phyloP scores from a whole-genome alignment of 1,140 invertebrate genomes.

The Drosophila trapezifrons region DNA sequence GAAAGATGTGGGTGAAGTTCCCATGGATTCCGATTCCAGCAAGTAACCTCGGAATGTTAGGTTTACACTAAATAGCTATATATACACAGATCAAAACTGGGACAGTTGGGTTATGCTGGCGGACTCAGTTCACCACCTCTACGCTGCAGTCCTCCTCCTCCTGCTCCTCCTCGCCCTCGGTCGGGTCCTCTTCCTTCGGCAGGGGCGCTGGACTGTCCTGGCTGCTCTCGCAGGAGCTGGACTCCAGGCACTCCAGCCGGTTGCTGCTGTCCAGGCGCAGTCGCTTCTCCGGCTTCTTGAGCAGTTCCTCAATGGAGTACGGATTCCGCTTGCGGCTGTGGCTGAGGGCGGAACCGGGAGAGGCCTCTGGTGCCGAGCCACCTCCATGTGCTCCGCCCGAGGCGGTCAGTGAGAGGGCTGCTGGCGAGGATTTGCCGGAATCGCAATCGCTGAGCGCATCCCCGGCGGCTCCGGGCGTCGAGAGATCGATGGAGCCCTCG shows the following conservation, averaged over 20 bases:
- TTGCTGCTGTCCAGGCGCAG: conserved; percentile 51
- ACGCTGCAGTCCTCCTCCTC: conserved; percentile 74
- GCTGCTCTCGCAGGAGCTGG: conserved; percentile 64
- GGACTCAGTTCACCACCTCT: conserved; percentile 71
- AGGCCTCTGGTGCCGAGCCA: conserved; percentile 15
- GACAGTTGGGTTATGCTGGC: conserved; percentile 1
- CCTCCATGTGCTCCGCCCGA: conserved; percentile 6
- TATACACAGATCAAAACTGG: conserved; percentile 51
- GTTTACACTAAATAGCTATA: conserved; percentile 33
- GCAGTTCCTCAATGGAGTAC: conserved; percentile 93
- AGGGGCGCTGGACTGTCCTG: conserved; percentile 29
- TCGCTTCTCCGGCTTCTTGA: conserved; percentile 90
- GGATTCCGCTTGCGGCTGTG: conserved; percentile 90
- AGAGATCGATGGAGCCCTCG: conserved; percentile 79
- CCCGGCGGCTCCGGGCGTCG: conserved; percentile 49
- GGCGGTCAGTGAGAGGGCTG: conserved; percentile 51
- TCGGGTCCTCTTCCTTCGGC: conserved; percentile 29
- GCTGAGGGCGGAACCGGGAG: conserved; percentile 8
- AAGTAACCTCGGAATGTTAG: not conserved
- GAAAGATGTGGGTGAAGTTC: conserved; percentile 17
- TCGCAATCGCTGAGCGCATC: conserved; percentile 76
- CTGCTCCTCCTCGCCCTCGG: conserved; percentile 42
- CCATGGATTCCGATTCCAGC: conserved; percentile 4
- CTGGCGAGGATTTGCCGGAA: conserved; percentile 80
- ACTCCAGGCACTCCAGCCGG: conserved; percentile 61